Conservation (phyloP, 2,797 vertebrate genomes). For the Melanotaenia maccullochi region DNA sequence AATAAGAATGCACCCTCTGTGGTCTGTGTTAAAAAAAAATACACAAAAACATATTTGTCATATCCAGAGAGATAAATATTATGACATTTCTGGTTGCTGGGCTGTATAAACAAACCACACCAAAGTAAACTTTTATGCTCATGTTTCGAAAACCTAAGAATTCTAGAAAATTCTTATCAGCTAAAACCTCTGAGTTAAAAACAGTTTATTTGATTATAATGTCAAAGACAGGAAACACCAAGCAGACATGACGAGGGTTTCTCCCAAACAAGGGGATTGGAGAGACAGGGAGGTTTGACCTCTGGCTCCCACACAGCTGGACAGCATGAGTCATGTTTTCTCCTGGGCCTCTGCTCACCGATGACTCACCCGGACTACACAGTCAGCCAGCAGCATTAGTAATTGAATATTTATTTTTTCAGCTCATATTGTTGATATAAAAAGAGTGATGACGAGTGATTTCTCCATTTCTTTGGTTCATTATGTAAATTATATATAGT, state of each 20-base stretch:
- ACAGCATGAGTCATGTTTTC: slow-evolving; percentile 54
- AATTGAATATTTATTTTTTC: background rate
- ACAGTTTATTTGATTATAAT: background rate
- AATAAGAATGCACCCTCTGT: too few species aligned
- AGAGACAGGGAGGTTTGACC: slow-evolving; percentile 19
- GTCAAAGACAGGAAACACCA: background rate
- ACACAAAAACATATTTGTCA: too few species aligned
- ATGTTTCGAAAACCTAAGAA: background rate
- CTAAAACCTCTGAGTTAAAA: background rate
- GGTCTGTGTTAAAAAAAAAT: too few species aligned
- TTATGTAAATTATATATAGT: too few species aligned
- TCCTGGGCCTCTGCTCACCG: background rate
- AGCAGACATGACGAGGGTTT: background rate
- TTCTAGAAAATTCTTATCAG: background rate
- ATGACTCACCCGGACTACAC: slow-evolving; percentile 20
- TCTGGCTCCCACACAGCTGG: background rate
- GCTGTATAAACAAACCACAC: too few species aligned
- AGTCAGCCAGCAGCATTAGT: background rate
- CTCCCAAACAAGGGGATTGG: background rate
- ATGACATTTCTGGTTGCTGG: too few species aligned
- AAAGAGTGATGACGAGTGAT: background rate
- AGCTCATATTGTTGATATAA: background rate
- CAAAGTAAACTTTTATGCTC: background rate
- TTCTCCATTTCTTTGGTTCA: background rate
- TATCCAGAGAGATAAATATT: too few species aligned